phyloP scores from a whole-genome alignment of 2,888 invertebrate genomes.

The Acanthopleura granulata region DNA sequence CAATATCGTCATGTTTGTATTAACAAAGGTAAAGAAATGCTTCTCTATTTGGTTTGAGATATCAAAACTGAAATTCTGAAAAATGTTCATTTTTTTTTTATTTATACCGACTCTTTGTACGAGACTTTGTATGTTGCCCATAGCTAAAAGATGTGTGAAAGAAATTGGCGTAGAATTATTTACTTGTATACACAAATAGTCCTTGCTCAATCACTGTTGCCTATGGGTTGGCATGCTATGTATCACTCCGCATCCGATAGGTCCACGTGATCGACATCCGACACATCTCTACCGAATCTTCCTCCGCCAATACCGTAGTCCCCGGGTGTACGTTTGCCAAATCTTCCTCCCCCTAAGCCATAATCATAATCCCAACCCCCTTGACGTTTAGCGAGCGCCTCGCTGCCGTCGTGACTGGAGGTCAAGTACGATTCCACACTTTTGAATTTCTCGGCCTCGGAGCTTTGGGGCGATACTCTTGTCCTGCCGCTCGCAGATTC shows the following conservation, averaged over 20 bases:
- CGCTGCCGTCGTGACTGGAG: conserved; percentile 18
- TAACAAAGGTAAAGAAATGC: too few species aligned
- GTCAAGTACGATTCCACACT: conserved; percentile 5
- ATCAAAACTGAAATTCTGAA: too few species aligned
- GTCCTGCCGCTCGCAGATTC: background rate
- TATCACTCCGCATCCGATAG: conserved; percentile 6
- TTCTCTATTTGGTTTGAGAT: too few species aligned
- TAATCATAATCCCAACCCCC: conserved; percentile 65
- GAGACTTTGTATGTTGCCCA: too few species aligned
- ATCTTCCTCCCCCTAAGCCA: conserved; percentile 65
- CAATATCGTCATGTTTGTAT: too few species aligned
- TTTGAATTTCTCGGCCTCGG: background rate
- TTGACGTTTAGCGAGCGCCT: conserved; percentile 51
- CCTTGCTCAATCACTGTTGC: too few species aligned
- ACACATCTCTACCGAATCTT: conserved; percentile 60
- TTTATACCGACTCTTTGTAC: too few species aligned
- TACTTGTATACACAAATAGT: too few species aligned
- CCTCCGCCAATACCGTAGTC: conserved; percentile 62
- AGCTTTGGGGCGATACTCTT: background rate
- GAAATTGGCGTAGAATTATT: too few species aligned
- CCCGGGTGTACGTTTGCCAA: conserved; percentile 57
- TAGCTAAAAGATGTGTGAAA: too few species aligned
- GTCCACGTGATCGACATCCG: conserved; percentile 45
- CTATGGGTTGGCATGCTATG: background rate
- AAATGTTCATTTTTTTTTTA: too few species aligned